phyloP scores from a whole-genome alignment of 2,888 invertebrate genomes.

The Limnephilus auricula region DNA sequence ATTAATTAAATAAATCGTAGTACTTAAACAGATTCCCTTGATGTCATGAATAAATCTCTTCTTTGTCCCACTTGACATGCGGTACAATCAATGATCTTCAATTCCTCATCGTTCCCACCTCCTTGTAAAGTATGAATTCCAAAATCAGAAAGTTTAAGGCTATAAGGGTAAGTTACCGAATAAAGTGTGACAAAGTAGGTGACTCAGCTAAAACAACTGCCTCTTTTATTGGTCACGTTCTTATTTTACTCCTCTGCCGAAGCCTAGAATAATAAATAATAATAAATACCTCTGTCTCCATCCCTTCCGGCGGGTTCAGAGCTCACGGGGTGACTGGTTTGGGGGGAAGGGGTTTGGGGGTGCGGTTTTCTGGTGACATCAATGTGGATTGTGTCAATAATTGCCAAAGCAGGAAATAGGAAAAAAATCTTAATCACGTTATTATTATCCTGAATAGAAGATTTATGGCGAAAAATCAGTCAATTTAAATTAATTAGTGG shows the following conservation, averaged over 20 bases:
- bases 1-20: too few relatives aligned
- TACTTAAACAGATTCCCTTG: neutral
- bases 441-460: neutral
- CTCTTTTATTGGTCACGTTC: neutral
- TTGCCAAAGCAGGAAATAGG: neutral
- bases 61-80: too few relatives aligned
- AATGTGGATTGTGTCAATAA: neutral
- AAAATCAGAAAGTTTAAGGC: neutral
- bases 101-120: neutral
- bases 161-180: neutral
- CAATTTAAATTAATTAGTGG: neutral
- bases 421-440: neutral
- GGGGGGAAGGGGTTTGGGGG: neutral
- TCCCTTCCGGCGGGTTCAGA: neutral
- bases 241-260: neutral
- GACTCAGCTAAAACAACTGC: neutral
- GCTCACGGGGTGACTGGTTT: neutral
- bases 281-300: neutral
- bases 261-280: neutral
- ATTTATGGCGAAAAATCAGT: neutral
- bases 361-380: neutral
- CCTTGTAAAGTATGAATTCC: neutral
- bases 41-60: neutral
- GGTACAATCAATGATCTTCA: neutral
- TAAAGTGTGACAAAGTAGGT: neutral